Percentiles rank a stretch among this genome's conserved stretches.
Evolutionary conservation across 1,140 invertebrate species (phyloP).

Genomic region (Tetramorium parvispinum): DNA sequence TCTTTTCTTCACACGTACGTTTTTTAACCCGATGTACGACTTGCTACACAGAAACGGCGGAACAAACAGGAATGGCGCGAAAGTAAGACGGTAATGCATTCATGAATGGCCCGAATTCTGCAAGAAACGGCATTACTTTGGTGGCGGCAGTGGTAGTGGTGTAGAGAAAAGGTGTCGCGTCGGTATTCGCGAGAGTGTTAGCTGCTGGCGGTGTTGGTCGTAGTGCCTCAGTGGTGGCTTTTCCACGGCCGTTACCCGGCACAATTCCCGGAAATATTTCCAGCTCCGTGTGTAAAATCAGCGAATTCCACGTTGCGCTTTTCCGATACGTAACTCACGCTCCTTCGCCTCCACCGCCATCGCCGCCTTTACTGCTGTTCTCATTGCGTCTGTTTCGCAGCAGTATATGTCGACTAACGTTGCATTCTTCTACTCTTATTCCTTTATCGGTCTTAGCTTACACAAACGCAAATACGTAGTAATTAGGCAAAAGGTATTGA

Average conservation of each 20-base stretch:
- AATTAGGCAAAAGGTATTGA: background rate
- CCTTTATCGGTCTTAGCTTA: slow-evolving; percentile 27
- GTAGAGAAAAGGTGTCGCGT: slow-evolving; percentile 65
- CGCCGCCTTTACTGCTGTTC: background rate
- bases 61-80: slow-evolving; percentile 69
- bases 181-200: slow-evolving; percentile 70
- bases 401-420: background rate
- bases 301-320: slow-evolving; percentile 75
- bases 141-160: background rate
- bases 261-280: slow-evolving; percentile 76
- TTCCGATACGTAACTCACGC: slow-evolving; percentile 74
- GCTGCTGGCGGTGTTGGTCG: background rate
- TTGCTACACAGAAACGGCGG: background rate
- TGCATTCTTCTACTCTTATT: slow-evolving; percentile 12
- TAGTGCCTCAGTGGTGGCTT: slow-evolving; percentile 37
- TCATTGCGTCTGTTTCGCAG: slow-evolving; percentile 39
- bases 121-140: slow-evolving; percentile 72
- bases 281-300: slow-evolving; percentile 72
- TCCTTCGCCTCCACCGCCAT: slow-evolving; percentile 25
- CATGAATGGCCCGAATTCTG: slow-evolving; percentile 76
- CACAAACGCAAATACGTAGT: background rate
- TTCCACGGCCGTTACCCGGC: slow-evolving; percentile 59
- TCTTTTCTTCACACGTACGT: slow-evolving; percentile 14
- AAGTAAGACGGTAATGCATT: slow-evolving; percentile 77
- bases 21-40: background rate